Evolutionary conservation across 1,140 invertebrate species (phyloP).

Genomic region (Ostrea denselamellosa): DNA sequence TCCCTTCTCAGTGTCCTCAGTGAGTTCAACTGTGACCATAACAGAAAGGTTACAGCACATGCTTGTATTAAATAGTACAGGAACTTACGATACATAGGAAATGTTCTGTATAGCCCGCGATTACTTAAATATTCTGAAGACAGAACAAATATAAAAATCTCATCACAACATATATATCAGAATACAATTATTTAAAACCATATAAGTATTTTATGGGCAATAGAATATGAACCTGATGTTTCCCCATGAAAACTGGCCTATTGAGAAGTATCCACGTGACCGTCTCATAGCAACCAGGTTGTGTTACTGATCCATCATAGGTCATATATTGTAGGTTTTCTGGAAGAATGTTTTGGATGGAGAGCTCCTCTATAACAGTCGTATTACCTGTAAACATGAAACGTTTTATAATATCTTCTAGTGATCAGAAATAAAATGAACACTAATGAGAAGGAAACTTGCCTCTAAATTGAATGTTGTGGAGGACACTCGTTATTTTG

Average conservation of each 20-base stretch:
- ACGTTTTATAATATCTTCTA: neutral
- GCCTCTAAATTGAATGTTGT: slow-evolving; percentile 41
- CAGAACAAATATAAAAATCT: neutral
- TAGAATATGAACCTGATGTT: slow-evolving; percentile 67
- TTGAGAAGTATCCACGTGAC: slow-evolving; percentile 74
- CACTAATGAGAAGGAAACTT: neutral
- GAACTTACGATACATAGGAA: too few relatives aligned
- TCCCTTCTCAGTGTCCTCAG: slow-evolving; percentile 64
- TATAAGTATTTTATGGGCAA: neutral
- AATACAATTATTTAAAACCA: neutral
- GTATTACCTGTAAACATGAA: slow-evolving; percentile 14
- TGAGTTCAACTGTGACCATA: slow-evolving; percentile 60
- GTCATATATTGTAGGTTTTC: slow-evolving; percentile 67
- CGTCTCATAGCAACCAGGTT: slow-evolving; percentile 72
- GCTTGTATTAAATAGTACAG: neutral
- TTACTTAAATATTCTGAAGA: neutral
- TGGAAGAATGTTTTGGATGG: slow-evolving; percentile 49
- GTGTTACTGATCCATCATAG: slow-evolving; percentile 73
- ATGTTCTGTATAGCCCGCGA: neutral
- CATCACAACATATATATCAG: neutral
- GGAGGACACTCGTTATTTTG: neutral
- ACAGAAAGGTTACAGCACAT: neutral
- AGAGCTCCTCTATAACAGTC: neutral
- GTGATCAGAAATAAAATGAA: neutral
- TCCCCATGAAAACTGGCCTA: slow-evolving; percentile 68